Percentiles rank a stretch among this genome's conserved stretches.
These are phyloP conservation scores for Mellivora capensis DNA, from an alignment of 2,113 vertebrate species.

Conservation along the genomic window DNA sequence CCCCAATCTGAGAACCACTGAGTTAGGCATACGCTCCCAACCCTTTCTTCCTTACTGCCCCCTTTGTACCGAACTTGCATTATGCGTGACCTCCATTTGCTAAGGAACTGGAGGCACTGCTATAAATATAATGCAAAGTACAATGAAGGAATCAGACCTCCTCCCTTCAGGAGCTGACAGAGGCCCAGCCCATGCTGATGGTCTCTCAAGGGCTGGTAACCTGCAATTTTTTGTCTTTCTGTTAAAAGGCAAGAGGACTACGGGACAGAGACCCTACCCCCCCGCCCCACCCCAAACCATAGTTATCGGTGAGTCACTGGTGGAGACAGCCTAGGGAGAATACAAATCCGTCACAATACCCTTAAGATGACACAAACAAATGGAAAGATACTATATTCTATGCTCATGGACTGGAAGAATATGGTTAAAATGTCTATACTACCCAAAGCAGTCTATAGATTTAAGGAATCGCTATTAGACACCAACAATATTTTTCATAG, in stretches of 20 bases:
- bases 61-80: background rate
- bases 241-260: background rate
- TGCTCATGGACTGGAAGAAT: background rate
- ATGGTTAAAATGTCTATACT: background rate
- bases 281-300: background rate
- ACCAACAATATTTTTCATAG: background rate
- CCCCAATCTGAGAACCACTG: background rate
- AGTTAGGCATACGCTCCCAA: background rate
- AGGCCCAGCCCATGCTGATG: background rate
- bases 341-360: background rate
- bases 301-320: background rate
- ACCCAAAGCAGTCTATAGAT: background rate
- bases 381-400: background rate
- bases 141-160: no score
- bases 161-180: background rate
- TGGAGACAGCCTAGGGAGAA: background rate
- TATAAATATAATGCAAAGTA: rapidly evolving
- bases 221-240: background rate
- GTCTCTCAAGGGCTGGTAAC: background rate
- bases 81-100: background rate
- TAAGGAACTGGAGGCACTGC: background rate
- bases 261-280: background rate
- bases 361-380: background rate
- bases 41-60: background rate
- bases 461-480: background rate